Evolutionary conservation across 2,888 invertebrate genomes (phyloP).

Genomic region (Yponomeuta plumbellus): DNA sequence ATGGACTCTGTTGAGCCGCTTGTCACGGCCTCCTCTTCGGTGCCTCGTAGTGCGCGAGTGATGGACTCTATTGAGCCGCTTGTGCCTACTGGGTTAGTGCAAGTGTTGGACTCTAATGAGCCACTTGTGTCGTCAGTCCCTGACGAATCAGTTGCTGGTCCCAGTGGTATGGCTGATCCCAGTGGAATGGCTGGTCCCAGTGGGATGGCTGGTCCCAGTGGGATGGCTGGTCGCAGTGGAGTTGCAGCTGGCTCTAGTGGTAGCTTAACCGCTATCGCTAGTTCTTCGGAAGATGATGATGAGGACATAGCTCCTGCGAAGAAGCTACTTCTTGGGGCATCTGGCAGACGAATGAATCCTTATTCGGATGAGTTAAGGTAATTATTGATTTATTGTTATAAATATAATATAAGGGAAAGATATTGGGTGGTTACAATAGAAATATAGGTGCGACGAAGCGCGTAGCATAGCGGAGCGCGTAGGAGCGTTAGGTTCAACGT

Average conservation of each 20-base stretch:
- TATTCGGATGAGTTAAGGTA: not conserved
- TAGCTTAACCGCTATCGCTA: not conserved
- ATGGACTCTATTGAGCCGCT: conserved; percentile 15
- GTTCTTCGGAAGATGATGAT: not conserved
- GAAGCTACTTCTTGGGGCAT: not conserved
- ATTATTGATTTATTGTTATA: not conserved
- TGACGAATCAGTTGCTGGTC: too few relatives aligned
- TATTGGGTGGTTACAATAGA: not conserved
- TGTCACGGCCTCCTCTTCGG: conserved; percentile 19
- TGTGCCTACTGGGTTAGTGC: not conserved
- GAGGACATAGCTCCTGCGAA: not conserved
- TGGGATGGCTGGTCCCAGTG: conserved; percentile 11
- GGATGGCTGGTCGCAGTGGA: conserved; percentile 1
- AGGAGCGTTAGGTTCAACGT: too few relatives aligned
- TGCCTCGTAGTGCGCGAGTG: conserved; percentile 16
- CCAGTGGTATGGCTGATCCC: not conserved
- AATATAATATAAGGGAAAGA: not conserved
- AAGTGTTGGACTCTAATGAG: too few relatives aligned
- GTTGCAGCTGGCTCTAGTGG: not conserved
- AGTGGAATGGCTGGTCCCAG: conserved; percentile 12
- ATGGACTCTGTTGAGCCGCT: conserved; percentile 19
- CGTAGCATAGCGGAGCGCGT: too few relatives aligned
- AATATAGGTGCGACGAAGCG: not conserved
- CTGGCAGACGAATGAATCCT: not conserved
- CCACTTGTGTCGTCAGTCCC: too few relatives aligned